These are phyloP conservation scores for Mionectes macconnelli DNA, from an alignment of 2,113 vertebrate genomes.

Conservation along the genomic window DNA sequence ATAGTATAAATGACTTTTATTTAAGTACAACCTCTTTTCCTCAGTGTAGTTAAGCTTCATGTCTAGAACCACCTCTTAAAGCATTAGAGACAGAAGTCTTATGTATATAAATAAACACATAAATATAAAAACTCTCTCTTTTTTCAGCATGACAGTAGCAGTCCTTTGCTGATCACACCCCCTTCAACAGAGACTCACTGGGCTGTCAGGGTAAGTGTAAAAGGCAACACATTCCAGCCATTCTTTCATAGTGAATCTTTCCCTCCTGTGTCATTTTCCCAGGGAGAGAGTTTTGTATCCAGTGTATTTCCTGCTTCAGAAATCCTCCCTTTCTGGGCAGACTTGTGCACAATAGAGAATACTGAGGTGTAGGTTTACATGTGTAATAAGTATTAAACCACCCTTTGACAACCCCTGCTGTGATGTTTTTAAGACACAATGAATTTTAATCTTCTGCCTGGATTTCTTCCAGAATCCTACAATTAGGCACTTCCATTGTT, in stretches of 20 bases:
- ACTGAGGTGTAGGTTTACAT: background rate
- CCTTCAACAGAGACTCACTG: slow-evolving; percentile 80
- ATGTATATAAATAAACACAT: background rate
- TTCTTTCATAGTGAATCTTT: slow-evolving; percentile 8
- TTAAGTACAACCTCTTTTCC: background rate
- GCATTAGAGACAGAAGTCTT: background rate
- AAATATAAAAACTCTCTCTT: background rate
- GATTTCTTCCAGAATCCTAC: background rate
- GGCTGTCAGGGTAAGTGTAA: slow-evolving; percentile 91
- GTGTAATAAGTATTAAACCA: background rate
- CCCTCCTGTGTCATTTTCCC: background rate
- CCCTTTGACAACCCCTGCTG: background rate
- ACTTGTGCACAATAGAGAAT: background rate
- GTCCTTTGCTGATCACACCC: slow-evolving; percentile 83
- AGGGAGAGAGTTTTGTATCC: background rate
- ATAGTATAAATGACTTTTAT: background rate
- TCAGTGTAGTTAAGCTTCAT: background rate
- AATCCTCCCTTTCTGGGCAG: background rate
- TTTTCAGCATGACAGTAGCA: slow-evolving; percentile 89
- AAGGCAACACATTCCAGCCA: background rate
- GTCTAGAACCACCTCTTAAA: background rate
- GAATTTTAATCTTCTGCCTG: slow-evolving; percentile 32
- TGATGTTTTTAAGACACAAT: background rate
- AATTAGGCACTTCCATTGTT: background rate
- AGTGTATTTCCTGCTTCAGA: background rate